A percentile compares a stretch with the other conserved stretches of the same genome.
Evolutionary conservation across 2,113 vertebrate genomes (phyloP).

Genomic region (Phalacrocorax carbo): DNA sequence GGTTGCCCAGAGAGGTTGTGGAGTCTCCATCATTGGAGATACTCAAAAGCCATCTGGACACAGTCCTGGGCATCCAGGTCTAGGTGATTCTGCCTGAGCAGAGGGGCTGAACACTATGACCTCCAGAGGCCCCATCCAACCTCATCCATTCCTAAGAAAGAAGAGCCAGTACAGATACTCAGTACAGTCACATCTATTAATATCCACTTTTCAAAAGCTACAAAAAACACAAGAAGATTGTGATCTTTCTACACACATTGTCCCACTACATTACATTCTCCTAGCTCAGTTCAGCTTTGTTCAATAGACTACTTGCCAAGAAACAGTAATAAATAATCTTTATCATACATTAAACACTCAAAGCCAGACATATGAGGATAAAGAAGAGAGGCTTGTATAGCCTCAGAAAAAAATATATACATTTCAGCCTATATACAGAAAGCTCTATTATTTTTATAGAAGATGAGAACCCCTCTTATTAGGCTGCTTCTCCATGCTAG

Average conservation of each 20-base stretch:
- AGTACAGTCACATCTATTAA: neutral
- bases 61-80: neutral
- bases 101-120: neutral
- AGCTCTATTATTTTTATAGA: neutral
- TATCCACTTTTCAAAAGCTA: neutral
- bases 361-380: neutral
- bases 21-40: neutral
- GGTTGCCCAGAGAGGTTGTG: neutral
- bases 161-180: neutral
- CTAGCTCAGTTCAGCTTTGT: neutral
- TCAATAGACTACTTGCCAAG: neutral
- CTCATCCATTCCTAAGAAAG: neutral
- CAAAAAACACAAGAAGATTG: neutral
- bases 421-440: neutral
- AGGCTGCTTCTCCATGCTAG: neutral
- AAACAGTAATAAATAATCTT: neutral
- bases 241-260: neutral
- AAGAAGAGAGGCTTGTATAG: neutral
- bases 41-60: neutral
- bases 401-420: neutral
- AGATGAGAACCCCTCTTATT: slow-evolving; percentile 13
- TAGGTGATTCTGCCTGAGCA: neutral
- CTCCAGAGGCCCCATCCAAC: neutral
- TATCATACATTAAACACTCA: neutral
- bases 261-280: neutral